Base-by-base conservation (phyloP, 2,113 vertebrate genomes). In the Empidonax alnorum region DNA sequence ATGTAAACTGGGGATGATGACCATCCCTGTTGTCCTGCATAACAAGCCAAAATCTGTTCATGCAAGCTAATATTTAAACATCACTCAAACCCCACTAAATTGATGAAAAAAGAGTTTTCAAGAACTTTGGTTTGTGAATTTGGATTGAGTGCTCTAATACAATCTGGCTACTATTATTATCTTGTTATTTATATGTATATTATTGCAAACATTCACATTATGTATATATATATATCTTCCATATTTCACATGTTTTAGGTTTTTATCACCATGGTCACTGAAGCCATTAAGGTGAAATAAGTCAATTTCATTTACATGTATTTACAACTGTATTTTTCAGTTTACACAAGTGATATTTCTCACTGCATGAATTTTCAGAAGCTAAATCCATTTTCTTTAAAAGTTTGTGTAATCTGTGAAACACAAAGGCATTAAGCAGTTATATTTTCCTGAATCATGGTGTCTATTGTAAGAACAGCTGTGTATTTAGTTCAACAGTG, bases 401-500 rank as follows among this genome's bases (percentile, higher is more conserved):
- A 93, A 47, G 28, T 96, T 84, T 89, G 18, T 84, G 75, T 80
- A 94, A 89, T 47, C 42, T 83, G 71, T 75, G 46, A 88, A 94
- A 93, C 53, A 85, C 33, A 89, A 88, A 91, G 42, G 35, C 83
- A 84, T 80, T 92, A 88, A 50, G 52, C 39, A 79, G 91, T 90
- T 55, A 66, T 30, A 85, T 82, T 87, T 95, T 95, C 81, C 84
- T 62, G 84, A 95, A 77, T 88, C 63, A 65, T 3, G 1, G n/a
- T 76, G 69, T 62, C 63, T 89, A 95, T 84, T 92, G 62, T 90
- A 62, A 59, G 24, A 90, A 93, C 89, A 91, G 63, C 69, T 92
- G 83, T 91, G 77, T 83, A 80, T 93, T 89, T 61, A 80, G 63
- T 74, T 89, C 93, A 95, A 95, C 87, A 95, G 66, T 87, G 59